Evolutionary conservation across 1,140 invertebrate species (phyloP).

Genomic region (Drosophila oshimai): DNA sequence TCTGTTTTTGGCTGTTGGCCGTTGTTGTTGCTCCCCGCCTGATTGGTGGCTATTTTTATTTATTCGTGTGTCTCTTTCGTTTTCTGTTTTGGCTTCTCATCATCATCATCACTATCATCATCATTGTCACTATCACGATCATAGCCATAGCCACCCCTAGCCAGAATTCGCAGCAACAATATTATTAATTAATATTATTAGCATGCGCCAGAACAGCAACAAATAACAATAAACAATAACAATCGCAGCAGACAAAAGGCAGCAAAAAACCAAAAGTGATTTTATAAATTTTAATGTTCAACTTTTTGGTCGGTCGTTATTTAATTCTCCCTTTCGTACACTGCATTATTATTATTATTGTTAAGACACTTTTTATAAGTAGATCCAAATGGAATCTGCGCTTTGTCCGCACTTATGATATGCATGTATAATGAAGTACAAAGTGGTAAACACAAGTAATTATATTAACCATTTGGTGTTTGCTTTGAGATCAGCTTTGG

Average conservation of each 20-base stretch:
- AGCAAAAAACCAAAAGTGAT: slow-evolving; percentile 71
- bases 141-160: slow-evolving; percentile 19
- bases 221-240: slow-evolving; percentile 46
- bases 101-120: slow-evolving; percentile 18
- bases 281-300: slow-evolving; percentile 57
- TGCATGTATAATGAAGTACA: slow-evolving; percentile 54
- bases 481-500: slow-evolving; percentile 61
- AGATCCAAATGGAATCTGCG: slow-evolving; percentile 2
- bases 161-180: slow-evolving; percentile 62
- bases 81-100: slow-evolving; percentile 41
- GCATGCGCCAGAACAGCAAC: slow-evolving; percentile 58
- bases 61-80: slow-evolving; percentile 35
- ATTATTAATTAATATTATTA: slow-evolving; percentile 81
- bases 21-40: slow-evolving; percentile 23
- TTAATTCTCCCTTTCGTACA: neutral
- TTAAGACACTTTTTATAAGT: slow-evolving; percentile 30
- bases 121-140: slow-evolving; percentile 11
- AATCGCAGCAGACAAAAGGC: slow-evolving; percentile 1
- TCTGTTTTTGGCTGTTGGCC: slow-evolving; percentile 13
- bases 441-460: neutral
- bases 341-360: slow-evolving; percentile 14
- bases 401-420: slow-evolving; percentile 26
- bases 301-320: slow-evolving; percentile 12
- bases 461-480: slow-evolving; percentile 31
- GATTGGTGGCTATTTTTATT: slow-evolving; percentile 39